Conservation (phyloP, 2,113 vertebrate genomes). For the Petroica traversi region DNA sequence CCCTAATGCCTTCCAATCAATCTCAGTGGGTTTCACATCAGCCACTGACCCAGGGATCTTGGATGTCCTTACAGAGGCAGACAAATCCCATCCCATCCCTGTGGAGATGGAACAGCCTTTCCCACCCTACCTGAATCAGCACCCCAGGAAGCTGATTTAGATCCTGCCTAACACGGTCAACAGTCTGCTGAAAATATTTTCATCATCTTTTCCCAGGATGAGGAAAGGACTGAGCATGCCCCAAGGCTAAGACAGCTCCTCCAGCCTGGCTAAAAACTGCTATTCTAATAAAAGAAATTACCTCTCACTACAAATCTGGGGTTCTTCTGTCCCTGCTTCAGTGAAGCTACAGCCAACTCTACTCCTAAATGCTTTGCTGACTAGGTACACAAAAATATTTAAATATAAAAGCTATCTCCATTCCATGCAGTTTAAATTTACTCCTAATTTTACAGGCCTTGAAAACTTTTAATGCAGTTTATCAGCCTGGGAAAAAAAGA, state of each 20-base stretch:
- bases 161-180: background rate
- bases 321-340: background rate
- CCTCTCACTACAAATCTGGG: background rate
- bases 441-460: background rate
- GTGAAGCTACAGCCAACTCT: background rate
- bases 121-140: background rate
- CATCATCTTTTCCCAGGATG: background rate
- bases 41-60: background rate
- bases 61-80: background rate
- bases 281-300: background rate
- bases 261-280: background rate
- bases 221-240: background rate
- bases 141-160: accelerated
- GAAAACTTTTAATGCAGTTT: background rate
- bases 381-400: background rate
- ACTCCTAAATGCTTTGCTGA: background rate
- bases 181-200: background rate
- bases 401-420: background rate
- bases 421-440: background rate
- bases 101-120: background rate
- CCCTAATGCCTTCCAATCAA: accelerated
- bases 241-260: background rate
- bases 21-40: background rate
- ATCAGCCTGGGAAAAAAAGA: background rate
- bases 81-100: background rate